phyloP scores from a whole-genome alignment of 2,113 vertebrate genomes.

The Melanotaenia duboulayi region DNA sequence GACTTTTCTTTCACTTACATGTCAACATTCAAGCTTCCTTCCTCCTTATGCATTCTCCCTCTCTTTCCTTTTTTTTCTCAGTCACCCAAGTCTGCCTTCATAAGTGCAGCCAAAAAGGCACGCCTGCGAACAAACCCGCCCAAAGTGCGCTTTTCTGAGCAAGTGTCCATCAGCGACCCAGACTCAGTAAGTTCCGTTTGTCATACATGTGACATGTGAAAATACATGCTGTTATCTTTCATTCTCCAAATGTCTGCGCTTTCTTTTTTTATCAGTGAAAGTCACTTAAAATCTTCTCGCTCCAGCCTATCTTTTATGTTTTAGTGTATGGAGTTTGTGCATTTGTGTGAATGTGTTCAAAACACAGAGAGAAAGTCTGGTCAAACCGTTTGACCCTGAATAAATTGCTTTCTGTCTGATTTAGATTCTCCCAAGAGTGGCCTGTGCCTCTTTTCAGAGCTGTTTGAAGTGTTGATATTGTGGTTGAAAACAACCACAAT shows the following conservation, averaged over 20 bases:
- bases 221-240: slow-evolving; percentile 7
- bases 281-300: slow-evolving; percentile 5
- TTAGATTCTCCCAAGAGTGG: neutral
- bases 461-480: slow-evolving; percentile 1
- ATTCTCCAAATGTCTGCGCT: neutral
- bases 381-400: slow-evolving; percentile 21
- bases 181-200: slow-evolving; percentile 90
- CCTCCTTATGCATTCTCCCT: slow-evolving; percentile 19
- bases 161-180: slow-evolving; percentile 93
- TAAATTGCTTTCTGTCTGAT: slow-evolving; percentile 29
- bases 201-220: slow-evolving; percentile 27
- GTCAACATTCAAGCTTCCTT: slow-evolving; percentile 30
- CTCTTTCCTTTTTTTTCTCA: slow-evolving; percentile 70
- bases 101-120: slow-evolving; percentile 97
- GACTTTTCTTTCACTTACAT: slow-evolving; percentile 46
- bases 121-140: slow-evolving; percentile 93
- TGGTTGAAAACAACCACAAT: slow-evolving; percentile 4
- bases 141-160: slow-evolving; percentile 97
- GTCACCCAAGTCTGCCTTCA: slow-evolving; percentile 99
- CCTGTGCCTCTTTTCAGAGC: slow-evolving; percentile 25
- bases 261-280: slow-evolving; percentile 33
- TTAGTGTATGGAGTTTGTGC: neutral
- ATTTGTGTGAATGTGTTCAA: neutral
- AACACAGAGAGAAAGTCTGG: neutral
- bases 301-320: slow-evolving; percentile 9